Evolutionary conservation across 2,888 invertebrate genomes (phyloP), one percentile per base, ranked within the genome.

Genomic region (Drosophila phalerata): DNA sequence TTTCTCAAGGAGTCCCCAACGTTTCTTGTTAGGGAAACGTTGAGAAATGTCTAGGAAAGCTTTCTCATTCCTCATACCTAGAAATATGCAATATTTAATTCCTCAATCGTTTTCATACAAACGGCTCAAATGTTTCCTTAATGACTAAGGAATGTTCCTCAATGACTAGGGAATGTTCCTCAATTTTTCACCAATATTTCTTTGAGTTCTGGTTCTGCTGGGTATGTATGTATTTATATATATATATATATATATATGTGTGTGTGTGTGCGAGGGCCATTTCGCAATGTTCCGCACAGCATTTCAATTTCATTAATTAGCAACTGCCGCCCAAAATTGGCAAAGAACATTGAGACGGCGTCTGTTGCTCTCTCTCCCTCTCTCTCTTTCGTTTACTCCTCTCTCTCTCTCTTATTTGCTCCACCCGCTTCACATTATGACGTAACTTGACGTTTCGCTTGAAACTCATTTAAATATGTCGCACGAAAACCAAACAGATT

Each of bases 221-320:
- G n/a, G n/a, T n/a, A 43, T 3, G 32, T 25, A 38, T 40, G 48
- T 28, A 30, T 30, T 28, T 40, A 55, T 22, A 19, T 11, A 32
- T n/a, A 2, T n/a, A 30, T 11, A 38, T 11, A 4, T 11, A 17
- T 5, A 17, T 13, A 38, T 15, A 38, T 28, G 17, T 45, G 10
- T 32, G 10, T 40, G 25, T 64, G 28, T 71, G 34, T 66, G 49
- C 42, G 37, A 53, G 63, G 68, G 60, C 40, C 60, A 64, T 73
- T 77, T 75, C 68, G 56, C 68, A 77, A 60, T 75, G 75, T 75
- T 66, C 58, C 77, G 75, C 64, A 70, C 64, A 69, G 55, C 57
- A 77, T 83, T 73, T 83, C 77, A 79, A 77, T 79, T 78, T 77
- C 73, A 75, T 79, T 85, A 85, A 81, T 85, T 81, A 81, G 64